These are phyloP conservation scores for Calameuta idolon DNA, from an alignment of 2,888 invertebrate genomes.

Conservation along the genomic window DNA sequence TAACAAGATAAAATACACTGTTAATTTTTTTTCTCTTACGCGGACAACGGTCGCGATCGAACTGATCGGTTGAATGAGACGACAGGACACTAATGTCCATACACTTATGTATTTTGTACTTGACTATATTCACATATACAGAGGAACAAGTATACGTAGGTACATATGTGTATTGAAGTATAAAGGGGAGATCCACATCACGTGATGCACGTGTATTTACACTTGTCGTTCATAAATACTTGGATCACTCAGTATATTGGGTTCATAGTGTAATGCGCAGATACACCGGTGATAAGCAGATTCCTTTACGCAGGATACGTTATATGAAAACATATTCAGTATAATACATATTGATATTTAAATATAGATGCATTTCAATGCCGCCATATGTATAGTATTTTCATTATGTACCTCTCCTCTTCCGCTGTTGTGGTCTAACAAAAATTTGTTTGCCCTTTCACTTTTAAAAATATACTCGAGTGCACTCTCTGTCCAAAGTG, in stretches of 20 bases:
- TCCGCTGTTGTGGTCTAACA: neutral
- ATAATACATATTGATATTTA: neutral
- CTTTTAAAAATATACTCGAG: neutral
- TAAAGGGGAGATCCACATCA: slow-evolving; percentile 1
- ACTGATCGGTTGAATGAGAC: slow-evolving; percentile 58
- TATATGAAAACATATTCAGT: neutral
- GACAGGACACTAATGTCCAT: slow-evolving; percentile 47
- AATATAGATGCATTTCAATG: neutral
- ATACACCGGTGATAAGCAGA: neutral
- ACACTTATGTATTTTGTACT: slow-evolving; percentile 4
- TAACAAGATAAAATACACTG: neutral
- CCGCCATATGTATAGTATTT: neutral
- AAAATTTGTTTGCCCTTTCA: neutral
- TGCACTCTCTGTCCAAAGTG: neutral
- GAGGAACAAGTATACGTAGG: neutral
- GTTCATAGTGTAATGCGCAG: neutral
- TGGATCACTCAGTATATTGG: neutral
- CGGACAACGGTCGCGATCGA: slow-evolving; percentile 48
- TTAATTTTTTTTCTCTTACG: slow-evolving; percentile 24
- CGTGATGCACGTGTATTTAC: slow-evolving; percentile 1
- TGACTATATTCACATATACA: slow-evolving; percentile 1
- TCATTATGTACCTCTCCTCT: neutral
- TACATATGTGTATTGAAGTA: neutral
- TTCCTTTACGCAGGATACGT: neutral
- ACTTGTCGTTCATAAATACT: slow-evolving; percentile 3